phyloP scores from a whole-genome alignment of 2,113 vertebrate species.

The Microtus oregoni region DNA sequence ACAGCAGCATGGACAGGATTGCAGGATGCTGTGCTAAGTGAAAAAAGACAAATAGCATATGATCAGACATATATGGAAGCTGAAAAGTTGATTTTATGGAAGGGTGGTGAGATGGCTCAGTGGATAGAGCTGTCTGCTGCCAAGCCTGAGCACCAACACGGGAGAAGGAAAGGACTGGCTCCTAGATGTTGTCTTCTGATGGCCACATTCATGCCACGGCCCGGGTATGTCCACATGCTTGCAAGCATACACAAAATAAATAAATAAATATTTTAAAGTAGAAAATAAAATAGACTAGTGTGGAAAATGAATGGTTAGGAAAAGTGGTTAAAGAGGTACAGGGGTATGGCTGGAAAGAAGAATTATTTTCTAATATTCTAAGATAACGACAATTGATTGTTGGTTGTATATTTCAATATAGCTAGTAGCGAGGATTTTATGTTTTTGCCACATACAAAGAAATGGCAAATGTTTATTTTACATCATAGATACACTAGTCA shows the following conservation, averaged over 20 bases:
- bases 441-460: neutral
- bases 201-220: neutral
- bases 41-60: neutral
- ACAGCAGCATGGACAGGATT: neutral
- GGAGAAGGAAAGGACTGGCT: neutral
- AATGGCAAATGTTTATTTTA: neutral
- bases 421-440: neutral
- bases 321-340: neutral
- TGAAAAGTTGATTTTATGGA: neutral
- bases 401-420: neutral
- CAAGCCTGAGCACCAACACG: neutral
- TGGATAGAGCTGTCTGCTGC: neutral
- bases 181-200: neutral
- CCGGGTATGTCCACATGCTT: neutral
- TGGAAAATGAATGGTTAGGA: neutral
- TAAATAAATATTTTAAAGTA: neutral
- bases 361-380: neutral
- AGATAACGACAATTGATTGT: neutral
- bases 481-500: neutral
- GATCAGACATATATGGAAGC: neutral
- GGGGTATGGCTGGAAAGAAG: neutral
- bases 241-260: neutral
- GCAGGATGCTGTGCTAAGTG: neutral
- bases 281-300: neutral
- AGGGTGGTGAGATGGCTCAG: neutral